phyloP scores from a whole-genome alignment of 1,140 invertebrate genomes.

The Pemphigus obesinymphae region DNA sequence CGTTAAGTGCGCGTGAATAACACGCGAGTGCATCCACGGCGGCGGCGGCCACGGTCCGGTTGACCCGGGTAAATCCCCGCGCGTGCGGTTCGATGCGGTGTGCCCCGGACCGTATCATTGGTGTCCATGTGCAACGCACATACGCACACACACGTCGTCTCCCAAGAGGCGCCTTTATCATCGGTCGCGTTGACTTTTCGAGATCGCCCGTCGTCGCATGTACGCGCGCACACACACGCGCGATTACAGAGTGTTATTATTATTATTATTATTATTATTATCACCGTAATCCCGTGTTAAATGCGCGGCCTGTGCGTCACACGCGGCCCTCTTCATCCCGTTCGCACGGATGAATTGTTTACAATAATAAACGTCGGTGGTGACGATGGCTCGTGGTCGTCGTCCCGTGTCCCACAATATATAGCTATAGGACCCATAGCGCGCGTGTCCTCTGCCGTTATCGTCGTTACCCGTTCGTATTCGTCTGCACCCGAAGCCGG shows the following conservation, averaged over 20 bases:
- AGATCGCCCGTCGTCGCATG: not conserved
- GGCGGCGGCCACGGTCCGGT: constrained; percentile 27
- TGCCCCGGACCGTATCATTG: constrained; percentile 32
- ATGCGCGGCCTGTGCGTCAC: not conserved
- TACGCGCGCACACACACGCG: not conserved
- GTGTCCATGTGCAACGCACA: not conserved
- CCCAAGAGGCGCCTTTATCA: constrained; percentile 17
- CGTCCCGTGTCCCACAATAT: not conserved
- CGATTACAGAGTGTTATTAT: not conserved
- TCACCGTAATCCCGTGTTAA: constrained; percentile 32
- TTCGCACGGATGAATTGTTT: constrained; percentile 20
- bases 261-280: not conserved
- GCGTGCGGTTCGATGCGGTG: not conserved
- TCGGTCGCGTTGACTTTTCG: constrained; percentile 3
- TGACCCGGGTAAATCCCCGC: not conserved
- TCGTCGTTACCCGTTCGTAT: not conserved
- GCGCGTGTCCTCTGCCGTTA: not conserved
- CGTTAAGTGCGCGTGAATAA: constrained; percentile 36
- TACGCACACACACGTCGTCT: not conserved
- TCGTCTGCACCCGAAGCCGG: too few species aligned
- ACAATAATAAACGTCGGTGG: constrained; percentile 20
- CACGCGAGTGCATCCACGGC: not conserved
- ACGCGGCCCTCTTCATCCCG: not conserved
- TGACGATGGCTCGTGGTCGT: not conserved
- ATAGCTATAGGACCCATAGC: not conserved